Evolutionary conservation across 1,140 invertebrate species (phyloP).

Genomic region (Apolygus lucorum): DNA sequence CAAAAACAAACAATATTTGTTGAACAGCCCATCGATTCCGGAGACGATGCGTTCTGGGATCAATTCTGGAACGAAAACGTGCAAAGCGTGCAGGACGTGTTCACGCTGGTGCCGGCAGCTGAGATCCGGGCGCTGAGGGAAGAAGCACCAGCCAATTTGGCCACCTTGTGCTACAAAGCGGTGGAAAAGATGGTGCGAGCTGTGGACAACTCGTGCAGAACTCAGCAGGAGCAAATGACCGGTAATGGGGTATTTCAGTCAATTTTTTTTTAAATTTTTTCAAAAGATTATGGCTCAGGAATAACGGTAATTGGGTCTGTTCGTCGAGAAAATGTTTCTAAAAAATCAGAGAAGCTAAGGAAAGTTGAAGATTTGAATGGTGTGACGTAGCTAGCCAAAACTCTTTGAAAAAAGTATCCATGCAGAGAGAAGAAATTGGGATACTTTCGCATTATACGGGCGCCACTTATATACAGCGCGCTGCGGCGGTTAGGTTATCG

Average conservation of each 20-base stretch:
- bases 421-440: no score
- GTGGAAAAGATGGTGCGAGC: slow-evolving; percentile 92
- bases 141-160: slow-evolving; percentile 95
- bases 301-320: no score
- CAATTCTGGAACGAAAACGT: slow-evolving; percentile 97
- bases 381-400: no score
- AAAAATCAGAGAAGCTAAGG: no score
- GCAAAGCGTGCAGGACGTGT: slow-evolving; percentile 91
- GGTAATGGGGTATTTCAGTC: slow-evolving; percentile 45
- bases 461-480: no score
- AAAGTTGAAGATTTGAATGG: no score
- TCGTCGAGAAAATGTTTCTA: no score
- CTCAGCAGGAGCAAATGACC: slow-evolving; percentile 87
- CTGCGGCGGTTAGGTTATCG: no score
- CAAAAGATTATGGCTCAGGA: no score
- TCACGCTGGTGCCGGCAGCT: slow-evolving; percentile 85
- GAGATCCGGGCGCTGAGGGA: slow-evolving; percentile 89
- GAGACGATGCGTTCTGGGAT: slow-evolving; percentile 94
- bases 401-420: no score
- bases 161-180: slow-evolving; percentile 97
- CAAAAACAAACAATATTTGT: no score
- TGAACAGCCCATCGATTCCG: slow-evolving; percentile 82
- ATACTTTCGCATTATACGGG: no score
- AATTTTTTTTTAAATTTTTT: background rate
- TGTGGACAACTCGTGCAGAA: slow-evolving; percentile 87